Evolutionary conservation across 1,140 invertebrate genomes (phyloP), one percentile per base, ranked within the genome.

Genomic region (Tyrophagus putrescentiae): DNA sequence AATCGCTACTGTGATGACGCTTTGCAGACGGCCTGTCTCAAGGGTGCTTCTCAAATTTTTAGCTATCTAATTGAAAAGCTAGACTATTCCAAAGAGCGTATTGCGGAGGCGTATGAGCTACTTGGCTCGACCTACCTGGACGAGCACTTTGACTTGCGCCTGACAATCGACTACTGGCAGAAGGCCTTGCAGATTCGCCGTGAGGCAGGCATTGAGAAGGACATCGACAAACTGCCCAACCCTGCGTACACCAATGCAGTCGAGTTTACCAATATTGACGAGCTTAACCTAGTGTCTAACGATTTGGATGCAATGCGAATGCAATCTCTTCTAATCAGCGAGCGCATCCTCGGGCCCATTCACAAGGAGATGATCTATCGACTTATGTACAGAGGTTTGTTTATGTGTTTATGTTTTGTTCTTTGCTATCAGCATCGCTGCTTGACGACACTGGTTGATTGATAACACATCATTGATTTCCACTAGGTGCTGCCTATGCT

Each of bases 1-100:
- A 87, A 85, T 64, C 76, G 84, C 60, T 84, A 85, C 68, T 84
- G 85, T 34, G 89, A 93, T 73, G 87, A 93, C 78, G 87, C 89
- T 23, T 71, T 94, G 60, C 85, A 89, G 68, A 89, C 85, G 29
- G 87, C 89, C 5, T 89, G 87, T 70, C 73, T 92, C 0, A 89
- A 90, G 74, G 88, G 87, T 31, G 84, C 85, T n/a, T 77, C 75
- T 34, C 76, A 80, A 61, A 87, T 92, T 65, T 86, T 90, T 67
- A 77, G 83, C 45, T 82, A 84, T 70, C 73, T 93, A 42, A 77
- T 82, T 66, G 72, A 76, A 52, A 76, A 75, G 57, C 75, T 81
- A 39, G 66, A 67, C 16, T 91, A 87, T 70, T 64, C 74, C 9
- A 69, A 76, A 0, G 80, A 82, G 67, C 75, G 83, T 63, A 69